Base-by-base conservation (phyloP, 2,113 vertebrate genomes). In the Poecile atricapillus region DNA sequence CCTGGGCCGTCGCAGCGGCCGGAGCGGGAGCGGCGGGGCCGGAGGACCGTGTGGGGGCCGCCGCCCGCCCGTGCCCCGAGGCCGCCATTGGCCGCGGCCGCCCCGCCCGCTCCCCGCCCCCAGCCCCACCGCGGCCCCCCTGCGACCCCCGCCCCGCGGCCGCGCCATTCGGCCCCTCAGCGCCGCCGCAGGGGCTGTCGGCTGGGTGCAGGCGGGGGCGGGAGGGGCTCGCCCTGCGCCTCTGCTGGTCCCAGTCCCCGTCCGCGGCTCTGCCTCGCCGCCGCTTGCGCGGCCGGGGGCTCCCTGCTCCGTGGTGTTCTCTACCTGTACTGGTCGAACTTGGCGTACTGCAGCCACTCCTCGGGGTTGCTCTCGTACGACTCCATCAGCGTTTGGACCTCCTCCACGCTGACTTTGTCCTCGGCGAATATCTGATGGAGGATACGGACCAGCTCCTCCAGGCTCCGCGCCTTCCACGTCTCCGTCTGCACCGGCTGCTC, bases 281-380 rank as follows among this genome's bases (percentile, higher is more conserved):
- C 52, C 27, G 24, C 46, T 41, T 18, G 46, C 22, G 71, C 27
- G 31, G 41, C 24, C 11, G 35, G 24, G 37, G 49, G 4, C 23
- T 52, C 21, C 23, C 27, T 8, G 47, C 35, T 41, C 56, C 33
- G n/a, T 6, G 16, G 10, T 6, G 73, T 14, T 84, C 30, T 25
- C 37, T 91, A 99, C 99, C 99, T 99, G 98, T 98, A 99, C 75
- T 98, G 97, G 93, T 99, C 99, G 95, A 99, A 99, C 90, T 98
- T 98, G 17, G 99, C 98, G 76, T 97, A 99, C 49, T 96, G 93
- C 80, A 83, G 96, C 99, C 99, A 99, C 43, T 99, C 99, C 16
- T 98, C 96, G 3, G 98, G 98, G 7, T 98, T 98, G 96, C 99
- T 99, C 85, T 98, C 97, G 78, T 99, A 99, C 4, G 99, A 98